These are phyloP conservation scores for Alethe diademata DNA, from an alignment of 2,113 vertebrate genomes.

Conservation along the genomic window DNA sequence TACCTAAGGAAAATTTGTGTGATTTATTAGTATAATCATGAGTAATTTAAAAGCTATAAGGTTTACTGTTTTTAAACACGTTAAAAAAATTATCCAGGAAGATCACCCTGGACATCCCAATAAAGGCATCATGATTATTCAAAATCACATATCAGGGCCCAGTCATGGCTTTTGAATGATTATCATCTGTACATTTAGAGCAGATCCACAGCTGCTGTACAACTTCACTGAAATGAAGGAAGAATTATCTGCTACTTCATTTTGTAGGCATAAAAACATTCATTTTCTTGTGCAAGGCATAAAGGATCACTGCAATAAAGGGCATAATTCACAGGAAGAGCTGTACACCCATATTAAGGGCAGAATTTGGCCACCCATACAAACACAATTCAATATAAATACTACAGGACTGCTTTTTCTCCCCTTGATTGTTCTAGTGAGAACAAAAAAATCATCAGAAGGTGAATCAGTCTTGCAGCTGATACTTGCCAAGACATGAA, in stretches of 20 bases:
- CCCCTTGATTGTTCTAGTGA: not conserved
- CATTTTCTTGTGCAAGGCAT: not conserved
- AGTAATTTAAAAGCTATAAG: not conserved
- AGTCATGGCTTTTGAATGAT: not conserved
- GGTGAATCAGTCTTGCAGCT: slow-evolving; percentile 51
- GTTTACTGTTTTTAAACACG: not conserved
- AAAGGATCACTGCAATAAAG: not conserved
- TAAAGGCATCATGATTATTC: not conserved
- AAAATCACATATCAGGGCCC: not conserved
- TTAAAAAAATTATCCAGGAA: not conserved
- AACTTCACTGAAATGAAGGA: not conserved
- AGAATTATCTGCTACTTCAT: not conserved
- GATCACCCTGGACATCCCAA: not conserved
- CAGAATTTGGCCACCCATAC: not conserved
- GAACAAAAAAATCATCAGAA: slow-evolving; percentile 29
- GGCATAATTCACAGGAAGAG: not conserved
- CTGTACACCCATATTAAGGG: not conserved
- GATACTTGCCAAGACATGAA: slow-evolving; percentile 64
- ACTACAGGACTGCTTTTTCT: not conserved
- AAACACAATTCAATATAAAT: not conserved
- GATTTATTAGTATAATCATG: not conserved
- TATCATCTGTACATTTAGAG: not conserved
- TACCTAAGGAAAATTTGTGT: not conserved
- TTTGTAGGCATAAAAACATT: not conserved
- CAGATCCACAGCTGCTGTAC: not conserved